Evolutionary conservation across 1,140 invertebrate species (phyloP), one percentile per base, ranked within the genome.

Genomic region (Drosophila nannoptera): DNA sequence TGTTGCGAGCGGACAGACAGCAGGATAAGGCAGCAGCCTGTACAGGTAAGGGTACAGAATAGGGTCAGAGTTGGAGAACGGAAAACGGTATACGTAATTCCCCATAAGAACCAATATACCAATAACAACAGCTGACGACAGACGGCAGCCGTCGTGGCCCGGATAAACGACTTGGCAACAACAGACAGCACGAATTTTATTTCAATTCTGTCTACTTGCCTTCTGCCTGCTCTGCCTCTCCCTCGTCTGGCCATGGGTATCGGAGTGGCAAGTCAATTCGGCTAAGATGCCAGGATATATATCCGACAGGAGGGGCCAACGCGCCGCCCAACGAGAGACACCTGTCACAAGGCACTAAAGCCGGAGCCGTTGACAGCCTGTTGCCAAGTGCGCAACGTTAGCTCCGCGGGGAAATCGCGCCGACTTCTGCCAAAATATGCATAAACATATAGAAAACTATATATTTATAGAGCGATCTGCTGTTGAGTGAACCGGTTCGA

Each of bases 71-170:
- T 22, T 22, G 22, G 22, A 22, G 22, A 43, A 16, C 5, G 7
- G 0, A 42, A 8, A 7, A 77, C 64, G 71, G 78, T 78, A 83
- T 55, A 63, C 52, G 62, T 69, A 60, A 56, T 56, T 56, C 54
- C 54, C 54, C 16, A 50, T 50, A 61, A 61, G 33, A 66, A 60
- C 62, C 62, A 66, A 59, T 45, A 63, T 52, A 49, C 36, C 66
- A 69, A 69, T 55, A 63, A 69, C 59, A 69, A 65, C 67, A 69
- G 66, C 60, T 69, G 66, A 69, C 61, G 63, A 54, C 61, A 56
- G 53, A 52, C 49, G 49, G 64, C 56, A 53, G 56, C 36, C 32
- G 48, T 53, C 42, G 61, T 46, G 33, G 46, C 63, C 58, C 38
- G 65, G 49, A 60, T 61, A 68, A 68, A 55, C 63, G 69, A 58